phyloP scores from a whole-genome alignment of 2,797 vertebrate species.

The Lacerta agilis region DNA sequence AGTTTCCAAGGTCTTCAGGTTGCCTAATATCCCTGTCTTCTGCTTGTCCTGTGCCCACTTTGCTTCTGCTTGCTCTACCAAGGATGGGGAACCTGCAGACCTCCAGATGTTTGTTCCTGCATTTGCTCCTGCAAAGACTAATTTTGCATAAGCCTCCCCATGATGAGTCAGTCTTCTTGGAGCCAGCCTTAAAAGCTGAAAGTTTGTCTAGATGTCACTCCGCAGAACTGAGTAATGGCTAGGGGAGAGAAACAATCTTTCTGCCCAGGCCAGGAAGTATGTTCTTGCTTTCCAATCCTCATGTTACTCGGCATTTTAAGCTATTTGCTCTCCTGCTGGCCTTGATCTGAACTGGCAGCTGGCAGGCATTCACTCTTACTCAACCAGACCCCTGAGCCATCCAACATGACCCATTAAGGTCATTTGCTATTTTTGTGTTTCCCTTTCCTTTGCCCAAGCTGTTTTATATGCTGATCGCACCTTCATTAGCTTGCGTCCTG shows the following conservation, averaged over 20 bases:
- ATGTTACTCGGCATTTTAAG: neutral
- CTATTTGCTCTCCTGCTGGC: neutral
- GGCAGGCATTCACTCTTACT: neutral
- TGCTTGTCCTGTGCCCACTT: too few species aligned
- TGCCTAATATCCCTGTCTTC: too few species aligned
- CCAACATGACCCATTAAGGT: constrained; percentile 12
- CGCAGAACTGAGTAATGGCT: too few species aligned
- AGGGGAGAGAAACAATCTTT: neutral
- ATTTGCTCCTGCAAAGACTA: neutral
- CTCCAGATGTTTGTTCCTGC: neutral
- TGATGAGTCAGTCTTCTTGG: neutral
- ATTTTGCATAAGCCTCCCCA: neutral
- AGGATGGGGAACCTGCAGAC: neutral
- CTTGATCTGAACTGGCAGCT: neutral
- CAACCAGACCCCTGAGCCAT: neutral
- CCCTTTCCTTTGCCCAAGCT: constrained; percentile 25
- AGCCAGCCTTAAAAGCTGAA: neutral
- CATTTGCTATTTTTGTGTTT: constrained; percentile 23
- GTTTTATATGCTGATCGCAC: constrained; percentile 54
- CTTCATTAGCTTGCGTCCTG: constrained; percentile 36
- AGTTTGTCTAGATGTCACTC: neutral
- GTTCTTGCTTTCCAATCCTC: neutral
- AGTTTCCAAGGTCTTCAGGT: neutral
- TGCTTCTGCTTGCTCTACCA: neutral
- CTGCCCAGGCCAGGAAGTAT: neutral